Conservation (phyloP, 2,888 invertebrate genomes). For the Apamea anceps region DNA sequence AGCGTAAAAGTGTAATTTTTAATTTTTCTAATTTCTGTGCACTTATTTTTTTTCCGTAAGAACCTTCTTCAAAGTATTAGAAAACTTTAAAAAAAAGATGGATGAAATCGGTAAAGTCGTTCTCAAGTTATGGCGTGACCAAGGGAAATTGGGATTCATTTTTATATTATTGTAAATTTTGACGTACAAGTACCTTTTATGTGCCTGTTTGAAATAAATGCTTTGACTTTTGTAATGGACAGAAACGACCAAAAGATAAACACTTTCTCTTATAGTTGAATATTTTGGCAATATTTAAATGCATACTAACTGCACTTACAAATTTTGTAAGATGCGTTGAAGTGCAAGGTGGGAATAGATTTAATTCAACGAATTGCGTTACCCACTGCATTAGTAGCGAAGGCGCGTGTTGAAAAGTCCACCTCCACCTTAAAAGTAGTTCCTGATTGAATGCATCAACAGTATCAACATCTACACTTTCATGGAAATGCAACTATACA, state of each 20-base stretch:
- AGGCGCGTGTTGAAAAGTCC: slow-evolving; percentile 20
- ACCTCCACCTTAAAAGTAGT: slow-evolving; percentile 34
- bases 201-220: too few relatives aligned
- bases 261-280: not conserved
- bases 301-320: too few relatives aligned
- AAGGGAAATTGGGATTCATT: too few relatives aligned
- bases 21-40: too few relatives aligned
- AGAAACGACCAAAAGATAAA: not conserved
- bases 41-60: too few relatives aligned
- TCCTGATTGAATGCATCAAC: slow-evolving; percentile 41
- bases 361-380: slow-evolving; percentile 20
- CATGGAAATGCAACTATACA: slow-evolving; percentile 29
- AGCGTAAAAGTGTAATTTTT: too few relatives aligned
- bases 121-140: too few relatives aligned
- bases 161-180: too few relatives aligned
- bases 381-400: slow-evolving; percentile 2
- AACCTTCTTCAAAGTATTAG: too few relatives aligned
- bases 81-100: too few relatives aligned
- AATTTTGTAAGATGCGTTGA: not conserved
- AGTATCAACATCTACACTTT: slow-evolving; percentile 26
- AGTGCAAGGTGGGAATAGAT: slow-evolving; percentile 2
- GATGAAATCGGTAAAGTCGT: too few relatives aligned
- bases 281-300: slow-evolving; percentile 8
- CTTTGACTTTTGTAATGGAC: not conserved
- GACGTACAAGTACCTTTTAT: too few relatives aligned